phyloP scores from a whole-genome alignment of 2,888 invertebrate species.

The Leptinotarsa tumamoca region DNA sequence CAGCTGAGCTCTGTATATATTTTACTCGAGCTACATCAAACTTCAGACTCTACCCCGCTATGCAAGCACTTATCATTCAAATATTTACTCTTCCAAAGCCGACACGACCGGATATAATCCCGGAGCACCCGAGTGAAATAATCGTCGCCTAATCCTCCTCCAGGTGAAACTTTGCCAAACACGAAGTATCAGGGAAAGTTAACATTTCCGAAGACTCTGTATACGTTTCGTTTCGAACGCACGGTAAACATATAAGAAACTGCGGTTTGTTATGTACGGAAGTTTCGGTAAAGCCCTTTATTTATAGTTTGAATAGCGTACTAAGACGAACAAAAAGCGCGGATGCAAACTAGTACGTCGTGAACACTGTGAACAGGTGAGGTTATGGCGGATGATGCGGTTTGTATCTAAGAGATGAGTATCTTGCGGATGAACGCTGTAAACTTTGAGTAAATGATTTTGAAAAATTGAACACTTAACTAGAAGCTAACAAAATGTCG shows the following conservation, averaged over 20 bases:
- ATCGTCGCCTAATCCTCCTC: slow-evolving; percentile 61
- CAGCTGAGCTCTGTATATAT: too few species aligned
- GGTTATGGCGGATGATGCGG: slow-evolving; percentile 16
- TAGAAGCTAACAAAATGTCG: too few species aligned
- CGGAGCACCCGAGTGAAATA: slow-evolving; percentile 60
- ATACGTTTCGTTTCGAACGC: slow-evolving; percentile 6
- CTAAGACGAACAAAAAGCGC: slow-evolving; percentile 5
- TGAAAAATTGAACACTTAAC: too few species aligned
- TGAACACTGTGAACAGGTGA: slow-evolving; percentile 1
- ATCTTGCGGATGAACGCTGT: background rate
- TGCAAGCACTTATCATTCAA: slow-evolving; percentile 53
- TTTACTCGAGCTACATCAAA: background rate
- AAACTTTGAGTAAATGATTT: background rate
- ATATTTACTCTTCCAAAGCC: slow-evolving; percentile 62
- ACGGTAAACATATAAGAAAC: slow-evolving; percentile 1
- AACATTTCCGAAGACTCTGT: slow-evolving; percentile 40
- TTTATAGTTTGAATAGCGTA: slow-evolving; percentile 6
- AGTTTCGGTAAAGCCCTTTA: slow-evolving; percentile 7
- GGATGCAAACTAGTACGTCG: background rate
- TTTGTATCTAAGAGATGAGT: background rate
- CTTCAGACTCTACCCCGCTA: slow-evolving; percentile 20
- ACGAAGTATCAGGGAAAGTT: slow-evolving; percentile 57
- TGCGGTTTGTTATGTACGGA: slow-evolving; percentile 3
- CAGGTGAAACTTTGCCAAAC: slow-evolving; percentile 60
- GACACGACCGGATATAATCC: slow-evolving; percentile 62